These are phyloP conservation scores for Octomys mimax DNA, from an alignment of 2,797 vertebrate species.

Conservation along the genomic window DNA sequence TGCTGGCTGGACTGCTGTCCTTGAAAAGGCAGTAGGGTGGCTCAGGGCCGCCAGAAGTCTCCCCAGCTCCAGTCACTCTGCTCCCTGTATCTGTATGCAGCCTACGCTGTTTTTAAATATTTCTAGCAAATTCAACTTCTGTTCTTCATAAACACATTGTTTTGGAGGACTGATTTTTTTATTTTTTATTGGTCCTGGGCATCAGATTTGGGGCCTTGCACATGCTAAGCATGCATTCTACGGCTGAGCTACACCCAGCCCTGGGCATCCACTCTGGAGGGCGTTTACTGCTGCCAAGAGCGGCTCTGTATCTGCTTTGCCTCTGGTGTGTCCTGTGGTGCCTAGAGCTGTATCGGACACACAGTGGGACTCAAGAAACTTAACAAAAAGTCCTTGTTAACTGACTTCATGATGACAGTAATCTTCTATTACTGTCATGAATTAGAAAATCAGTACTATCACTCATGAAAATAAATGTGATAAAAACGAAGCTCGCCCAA, in stretches of 20 bases:
- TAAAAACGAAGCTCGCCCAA: neutral
- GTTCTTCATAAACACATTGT: neutral
- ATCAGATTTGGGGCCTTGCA: neutral
- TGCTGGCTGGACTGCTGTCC: neutral
- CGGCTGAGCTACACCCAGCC: neutral
- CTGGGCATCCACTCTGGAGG: neutral
- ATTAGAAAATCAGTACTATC: neutral
- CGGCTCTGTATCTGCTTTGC: neutral
- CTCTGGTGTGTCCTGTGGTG: neutral
- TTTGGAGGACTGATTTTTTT: neutral
- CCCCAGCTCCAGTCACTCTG: neutral
- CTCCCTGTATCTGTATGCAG: neutral
- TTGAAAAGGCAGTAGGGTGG: neutral
- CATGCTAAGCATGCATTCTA: neutral
- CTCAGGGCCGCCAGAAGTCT: conserved; percentile 8
- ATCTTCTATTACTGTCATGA: neutral
- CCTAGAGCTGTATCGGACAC: neutral
- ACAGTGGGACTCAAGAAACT: neutral
- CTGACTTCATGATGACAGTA: neutral
- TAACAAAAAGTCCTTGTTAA: neutral
- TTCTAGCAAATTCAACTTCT: neutral
- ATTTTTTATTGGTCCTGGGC: neutral
- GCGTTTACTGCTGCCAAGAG: neutral
- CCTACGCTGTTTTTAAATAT: neutral
- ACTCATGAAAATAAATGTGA: neutral